Conservation (phyloP, 2,888 invertebrate genomes). For the Erebia aethiops region DNA sequence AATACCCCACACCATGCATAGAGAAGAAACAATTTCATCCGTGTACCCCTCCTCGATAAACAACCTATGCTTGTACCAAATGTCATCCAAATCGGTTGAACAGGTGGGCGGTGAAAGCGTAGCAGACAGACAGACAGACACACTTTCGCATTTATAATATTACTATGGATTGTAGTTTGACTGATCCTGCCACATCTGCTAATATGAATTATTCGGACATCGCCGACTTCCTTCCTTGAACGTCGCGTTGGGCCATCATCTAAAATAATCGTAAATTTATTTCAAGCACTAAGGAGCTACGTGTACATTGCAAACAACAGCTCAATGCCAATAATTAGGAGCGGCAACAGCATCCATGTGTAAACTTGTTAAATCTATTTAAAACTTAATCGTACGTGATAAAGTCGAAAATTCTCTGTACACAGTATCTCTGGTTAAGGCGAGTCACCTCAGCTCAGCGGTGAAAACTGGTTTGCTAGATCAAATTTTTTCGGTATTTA, state of each 20-base stretch:
- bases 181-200: conserved; percentile 23
- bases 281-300: conserved; percentile 55
- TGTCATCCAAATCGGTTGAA: too few species aligned
- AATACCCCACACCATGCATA: too few species aligned
- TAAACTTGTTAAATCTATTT: conserved; percentile 30
- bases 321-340: conserved; percentile 55
- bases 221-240: conserved; percentile 52
- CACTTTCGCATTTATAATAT: too few species aligned
- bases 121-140: too few species aligned
- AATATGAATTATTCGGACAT: conserved; percentile 19
- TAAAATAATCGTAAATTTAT: conserved; percentile 74
- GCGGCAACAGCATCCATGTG: conserved; percentile 35
- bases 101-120: too few species aligned
- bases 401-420: conserved; percentile 21
- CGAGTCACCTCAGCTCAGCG: too few species aligned
- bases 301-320: conserved; percentile 42
- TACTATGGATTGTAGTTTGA: too few species aligned
- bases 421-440: conserved; percentile 28
- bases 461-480: too few species aligned
- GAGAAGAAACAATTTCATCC: too few species aligned
- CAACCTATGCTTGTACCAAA: too few species aligned
- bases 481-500: too few species aligned
- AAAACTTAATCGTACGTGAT: background rate
- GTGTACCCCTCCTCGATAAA: too few species aligned
- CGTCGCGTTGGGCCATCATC: conserved; percentile 64